Evolutionary conservation across 2,888 invertebrate species (phyloP), one percentile per base, ranked within the genome.

Genomic region (Clitarchus hookeri): DNA sequence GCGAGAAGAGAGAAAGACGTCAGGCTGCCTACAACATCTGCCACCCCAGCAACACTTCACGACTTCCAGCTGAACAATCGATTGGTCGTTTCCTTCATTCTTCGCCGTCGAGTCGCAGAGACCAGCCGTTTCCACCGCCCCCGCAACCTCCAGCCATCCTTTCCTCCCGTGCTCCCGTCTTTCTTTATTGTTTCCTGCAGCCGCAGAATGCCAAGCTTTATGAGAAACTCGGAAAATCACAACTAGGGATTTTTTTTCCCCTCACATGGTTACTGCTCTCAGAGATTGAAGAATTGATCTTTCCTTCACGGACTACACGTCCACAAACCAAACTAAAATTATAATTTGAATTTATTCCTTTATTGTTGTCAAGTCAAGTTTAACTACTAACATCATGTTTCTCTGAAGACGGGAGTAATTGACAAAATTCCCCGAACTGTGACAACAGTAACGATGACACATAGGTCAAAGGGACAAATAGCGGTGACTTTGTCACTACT

Each of bases 11-110:
- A 65, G 65, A 19, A 19, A 65, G 65, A 65, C 65, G 19, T 1
- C 65, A 65, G 65, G 65, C 65, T 65, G 65, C 65, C 65, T 65
- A n/a, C 65, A 65, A 65, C 65, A 65, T 65, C 65, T 65, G 65
- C 65, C 65, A 65, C 23, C 65, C 65, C 65, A 65, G 65, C 65
- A 65, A 65, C 65, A 65, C 65, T 65, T 65, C 65, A 65, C 65
- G 65, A 65, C 65, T 65, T 65, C 65, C 65, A 65, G 65, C 65
- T 65, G 65, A 65, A 65, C 65, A 65, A 65, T 65, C 65, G 65
- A 65, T 65, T 65, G 65, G 65, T 65, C 65, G 65, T 65, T 65
- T 65, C 65, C 65, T 65, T 65, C 65, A 65, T 65, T 65, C 65
- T 19, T n/a, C 6, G 13, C 65, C n/a, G n/a, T 19, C 19, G 2